Percentiles rank a stretch among this genome's conserved stretches.
These are phyloP conservation scores for Micromesistius poutassou DNA, from an alignment of 2,797 vertebrate species.

Conservation along the genomic window DNA sequence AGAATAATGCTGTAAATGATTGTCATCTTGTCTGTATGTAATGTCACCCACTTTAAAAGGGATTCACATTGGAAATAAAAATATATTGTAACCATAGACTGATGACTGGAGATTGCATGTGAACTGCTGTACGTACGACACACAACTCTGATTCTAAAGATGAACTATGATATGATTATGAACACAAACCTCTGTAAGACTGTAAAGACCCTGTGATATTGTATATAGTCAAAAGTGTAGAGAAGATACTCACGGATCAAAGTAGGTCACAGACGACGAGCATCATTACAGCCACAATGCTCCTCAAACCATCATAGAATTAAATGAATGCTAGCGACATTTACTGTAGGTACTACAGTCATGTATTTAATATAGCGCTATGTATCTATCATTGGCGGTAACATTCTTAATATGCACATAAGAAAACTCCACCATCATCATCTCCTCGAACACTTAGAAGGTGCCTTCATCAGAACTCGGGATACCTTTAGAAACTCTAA, in stretches of 20 bases:
- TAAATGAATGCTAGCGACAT: neutral
- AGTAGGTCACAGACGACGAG: neutral
- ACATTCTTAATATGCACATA: neutral
- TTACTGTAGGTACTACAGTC: neutral
- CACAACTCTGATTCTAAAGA: constrained; percentile 49
- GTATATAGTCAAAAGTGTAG: constrained; percentile 49
- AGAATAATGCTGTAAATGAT: constrained; percentile 35
- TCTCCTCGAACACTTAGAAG: neutral
- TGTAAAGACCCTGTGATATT: constrained; percentile 50
- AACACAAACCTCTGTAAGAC: constrained; percentile 40
- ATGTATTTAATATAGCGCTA: neutral
- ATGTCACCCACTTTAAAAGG: neutral
- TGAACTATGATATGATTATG: constrained; percentile 46
- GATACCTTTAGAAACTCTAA: neutral
- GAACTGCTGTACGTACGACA: constrained; percentile 43
- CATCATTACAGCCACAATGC: neutral
- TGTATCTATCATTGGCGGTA: neutral
- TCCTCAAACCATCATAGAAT: neutral
- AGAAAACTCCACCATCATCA: neutral
- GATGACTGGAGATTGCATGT: constrained; percentile 44
- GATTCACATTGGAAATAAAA: constrained; percentile 18
- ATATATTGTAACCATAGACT: constrained; percentile 31
- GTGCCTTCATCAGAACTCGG: neutral
- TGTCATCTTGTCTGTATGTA: constrained; percentile 29
- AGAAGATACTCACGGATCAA: constrained; percentile 60